Evolutionary conservation across 2,113 vertebrate species (phyloP).

Genomic region (Probosciger aterrimus): DNA sequence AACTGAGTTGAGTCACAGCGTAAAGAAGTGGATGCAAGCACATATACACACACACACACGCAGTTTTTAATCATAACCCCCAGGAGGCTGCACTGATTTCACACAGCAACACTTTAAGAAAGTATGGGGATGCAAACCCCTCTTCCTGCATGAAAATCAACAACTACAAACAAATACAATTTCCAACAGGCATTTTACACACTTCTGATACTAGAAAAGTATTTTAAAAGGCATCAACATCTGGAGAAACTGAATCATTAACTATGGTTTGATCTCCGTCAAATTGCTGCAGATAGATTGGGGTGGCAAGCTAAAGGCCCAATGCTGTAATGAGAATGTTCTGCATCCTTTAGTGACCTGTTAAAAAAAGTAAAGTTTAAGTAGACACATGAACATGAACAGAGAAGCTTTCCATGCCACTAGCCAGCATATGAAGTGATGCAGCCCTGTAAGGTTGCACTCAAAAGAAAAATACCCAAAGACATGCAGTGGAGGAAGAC

Average conservation of each 20-base stretch:
- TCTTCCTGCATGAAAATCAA: background rate
- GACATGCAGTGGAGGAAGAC: background rate
- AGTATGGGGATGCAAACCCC: background rate
- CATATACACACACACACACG: rapidly evolving
- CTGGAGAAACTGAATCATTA: background rate
- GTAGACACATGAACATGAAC: background rate
- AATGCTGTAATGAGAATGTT: background rate
- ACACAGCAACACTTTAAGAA: constrained; percentile 1
- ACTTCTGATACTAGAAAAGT: background rate
- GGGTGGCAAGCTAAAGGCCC: background rate
- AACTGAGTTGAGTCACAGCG: background rate
- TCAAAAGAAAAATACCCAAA: background rate
- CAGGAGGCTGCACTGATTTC: background rate
- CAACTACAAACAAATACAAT: background rate
- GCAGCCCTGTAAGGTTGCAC: background rate
- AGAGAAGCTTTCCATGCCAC: background rate
- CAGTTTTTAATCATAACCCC: background rate
- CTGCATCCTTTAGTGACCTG: background rate
- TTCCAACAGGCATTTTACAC: background rate
- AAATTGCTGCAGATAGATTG: background rate
- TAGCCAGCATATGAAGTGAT: background rate
- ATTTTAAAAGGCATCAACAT: background rate
- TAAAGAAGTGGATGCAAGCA: background rate
- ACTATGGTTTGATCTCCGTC: background rate
- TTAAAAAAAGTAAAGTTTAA: background rate